These are phyloP conservation scores for Oedothorax gibbosus DNA, from an alignment of 1,140 invertebrate species.

Conservation along the genomic window DNA sequence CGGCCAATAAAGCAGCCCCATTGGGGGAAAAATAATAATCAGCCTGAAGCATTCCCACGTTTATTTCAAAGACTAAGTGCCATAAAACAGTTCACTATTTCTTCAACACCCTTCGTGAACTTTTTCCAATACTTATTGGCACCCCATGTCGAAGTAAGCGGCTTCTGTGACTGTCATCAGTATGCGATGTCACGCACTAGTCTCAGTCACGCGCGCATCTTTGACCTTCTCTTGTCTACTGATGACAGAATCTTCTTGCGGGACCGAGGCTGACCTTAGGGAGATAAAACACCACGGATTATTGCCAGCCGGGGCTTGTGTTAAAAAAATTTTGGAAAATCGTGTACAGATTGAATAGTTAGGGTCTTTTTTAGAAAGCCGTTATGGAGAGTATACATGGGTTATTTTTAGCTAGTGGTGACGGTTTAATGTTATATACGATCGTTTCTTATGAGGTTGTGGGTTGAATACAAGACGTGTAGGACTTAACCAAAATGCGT, in stretches of 20 bases:
- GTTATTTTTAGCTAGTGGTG: no score
- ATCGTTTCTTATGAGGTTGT: no score
- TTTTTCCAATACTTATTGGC: conserved; percentile 29
- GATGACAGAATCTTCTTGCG: conserved; percentile 15
- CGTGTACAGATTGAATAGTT: no score
- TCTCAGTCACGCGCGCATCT: conserved; percentile 26
- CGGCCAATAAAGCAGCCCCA: no score
- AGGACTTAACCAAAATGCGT: no score
- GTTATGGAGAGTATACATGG: no score
- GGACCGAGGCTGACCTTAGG: conserved; percentile 23
- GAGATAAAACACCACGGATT: conserved; percentile 31
- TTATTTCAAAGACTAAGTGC: background rate
- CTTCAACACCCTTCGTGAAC: background rate
- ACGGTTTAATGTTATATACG: no score
- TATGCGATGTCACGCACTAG: conserved; percentile 43
- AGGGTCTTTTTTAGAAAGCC: no score
- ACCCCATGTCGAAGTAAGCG: conserved; percentile 1
- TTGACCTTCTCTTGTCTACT: conserved; percentile 43
- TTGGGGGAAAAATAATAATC: no score
- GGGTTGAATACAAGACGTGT: no score
- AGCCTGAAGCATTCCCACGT: no score
- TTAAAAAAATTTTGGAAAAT: background rate
- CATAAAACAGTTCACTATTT: background rate
- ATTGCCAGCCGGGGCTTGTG: conserved; percentile 15
- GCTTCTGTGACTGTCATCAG: conserved; percentile 28